Conservation (phyloP, 2,797 vertebrate species). For the Ctenochaetus hawaiiensis region DNA sequence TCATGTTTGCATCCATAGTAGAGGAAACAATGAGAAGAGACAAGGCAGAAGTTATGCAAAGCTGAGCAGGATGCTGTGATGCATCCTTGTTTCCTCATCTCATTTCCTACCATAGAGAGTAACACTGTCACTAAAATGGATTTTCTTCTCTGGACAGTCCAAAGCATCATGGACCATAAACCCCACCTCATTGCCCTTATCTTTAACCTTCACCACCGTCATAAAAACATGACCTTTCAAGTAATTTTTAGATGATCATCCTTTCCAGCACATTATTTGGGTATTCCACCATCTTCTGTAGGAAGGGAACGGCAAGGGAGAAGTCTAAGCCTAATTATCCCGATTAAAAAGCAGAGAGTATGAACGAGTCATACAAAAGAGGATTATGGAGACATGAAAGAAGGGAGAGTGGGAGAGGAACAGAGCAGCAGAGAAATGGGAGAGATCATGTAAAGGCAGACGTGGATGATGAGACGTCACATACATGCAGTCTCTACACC, state of each 20-base stretch:
- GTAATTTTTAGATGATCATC: slow-evolving; percentile 33
- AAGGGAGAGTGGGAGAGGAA: slow-evolving; percentile 38
- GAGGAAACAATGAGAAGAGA: slow-evolving; percentile 8
- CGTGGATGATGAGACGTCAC: slow-evolving; percentile 32
- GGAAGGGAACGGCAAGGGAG: slow-evolving; percentile 43
- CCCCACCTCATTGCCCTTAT: slow-evolving; percentile 31
- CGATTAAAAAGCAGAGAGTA: slow-evolving; percentile 68
- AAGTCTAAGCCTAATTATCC: slow-evolving; percentile 71
- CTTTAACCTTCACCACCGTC: slow-evolving; percentile 39
- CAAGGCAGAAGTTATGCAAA: slow-evolving; percentile 14
- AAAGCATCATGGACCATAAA: slow-evolving; percentile 51
- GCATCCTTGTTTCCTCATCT: slow-evolving; percentile 34
- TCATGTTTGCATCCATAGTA: slow-evolving; percentile 5
- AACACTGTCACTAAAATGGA: slow-evolving; percentile 32
- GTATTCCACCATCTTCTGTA: slow-evolving; percentile 43
- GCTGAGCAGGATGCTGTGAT: not conserved
- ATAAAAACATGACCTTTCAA: slow-evolving; percentile 40
- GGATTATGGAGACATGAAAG: slow-evolving; percentile 72
- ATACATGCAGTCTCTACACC: slow-evolving; percentile 14
- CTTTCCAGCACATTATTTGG: slow-evolving; percentile 38
- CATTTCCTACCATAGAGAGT: slow-evolving; percentile 30
- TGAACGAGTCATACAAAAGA: slow-evolving; percentile 69
- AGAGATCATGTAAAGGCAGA: slow-evolving; percentile 35
- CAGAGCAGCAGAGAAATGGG: slow-evolving; percentile 12
- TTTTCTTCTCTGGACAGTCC: slow-evolving; percentile 38